Conservation (phyloP, 2,113 vertebrate species). For the Peromyscus maniculatus region DNA sequence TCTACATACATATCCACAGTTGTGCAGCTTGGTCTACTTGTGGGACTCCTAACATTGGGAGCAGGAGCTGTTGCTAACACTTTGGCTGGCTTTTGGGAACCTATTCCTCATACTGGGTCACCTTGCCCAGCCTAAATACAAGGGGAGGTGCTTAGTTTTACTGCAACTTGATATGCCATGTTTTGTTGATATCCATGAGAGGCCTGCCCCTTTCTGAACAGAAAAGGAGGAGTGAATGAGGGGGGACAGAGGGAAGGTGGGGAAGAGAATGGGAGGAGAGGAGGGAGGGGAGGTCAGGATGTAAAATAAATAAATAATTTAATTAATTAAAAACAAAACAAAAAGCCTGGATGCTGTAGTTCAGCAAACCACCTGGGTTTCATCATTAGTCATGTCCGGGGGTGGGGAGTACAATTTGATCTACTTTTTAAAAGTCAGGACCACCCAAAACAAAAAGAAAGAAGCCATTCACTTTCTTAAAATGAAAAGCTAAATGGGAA, state of each 20-base stretch:
- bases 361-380: neutral
- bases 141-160: neutral
- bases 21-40: neutral
- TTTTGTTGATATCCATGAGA: neutral
- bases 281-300: neutral
- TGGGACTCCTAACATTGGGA: neutral
- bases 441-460: neutral
- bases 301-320: neutral
- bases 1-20: neutral
- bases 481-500: neutral
- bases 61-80: neutral
- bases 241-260: neutral
- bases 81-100: neutral
- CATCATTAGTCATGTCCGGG: neutral
- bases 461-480: neutral
- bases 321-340: neutral
- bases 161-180: neutral
- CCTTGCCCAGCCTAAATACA: neutral
- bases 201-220: neutral
- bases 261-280: neutral
- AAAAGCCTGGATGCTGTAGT: neutral
- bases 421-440: neutral
- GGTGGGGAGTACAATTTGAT: neutral
- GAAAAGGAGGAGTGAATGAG: neutral
- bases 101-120: neutral